These are phyloP conservation scores for Betta splendens DNA, from an alignment of 2,797 vertebrate genomes.

Conservation along the genomic window DNA sequence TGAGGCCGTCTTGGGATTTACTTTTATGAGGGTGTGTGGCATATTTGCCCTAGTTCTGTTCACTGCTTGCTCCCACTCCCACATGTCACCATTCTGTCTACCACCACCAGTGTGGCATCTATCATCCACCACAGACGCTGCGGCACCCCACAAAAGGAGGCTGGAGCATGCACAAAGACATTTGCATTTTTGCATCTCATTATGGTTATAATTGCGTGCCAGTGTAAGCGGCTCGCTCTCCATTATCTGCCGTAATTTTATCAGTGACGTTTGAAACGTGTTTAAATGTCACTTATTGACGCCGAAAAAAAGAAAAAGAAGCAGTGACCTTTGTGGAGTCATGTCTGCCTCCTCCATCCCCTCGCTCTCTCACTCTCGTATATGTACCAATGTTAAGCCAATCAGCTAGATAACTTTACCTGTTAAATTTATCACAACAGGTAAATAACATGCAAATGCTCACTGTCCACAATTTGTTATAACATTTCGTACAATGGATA, in stretches of 20 bases:
- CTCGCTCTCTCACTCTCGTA: conserved; percentile 31
- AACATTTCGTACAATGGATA: conserved; percentile 48
- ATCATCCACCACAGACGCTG: conserved; percentile 88
- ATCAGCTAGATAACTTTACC: conserved; percentile 34
- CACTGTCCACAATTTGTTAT: conserved; percentile 46
- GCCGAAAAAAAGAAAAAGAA: conserved; percentile 91
- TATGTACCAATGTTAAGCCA: conserved; percentile 1
- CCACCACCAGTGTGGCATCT: conserved; percentile 87
- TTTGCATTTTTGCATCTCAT: conserved; percentile 99
- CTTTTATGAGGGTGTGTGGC: conserved; percentile 76
- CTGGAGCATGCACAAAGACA: conserved; percentile 87
- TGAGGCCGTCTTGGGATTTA: conserved; percentile 74
- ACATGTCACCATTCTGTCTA: conserved; percentile 87
- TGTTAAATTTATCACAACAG: conserved; percentile 44
- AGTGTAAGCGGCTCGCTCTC: conserved; percentile 86
- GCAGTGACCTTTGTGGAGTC: conserved; percentile 94
- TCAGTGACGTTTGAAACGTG: conserved; percentile 92
- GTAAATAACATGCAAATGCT: conserved; percentile 43
- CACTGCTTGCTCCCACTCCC: conserved; percentile 81
- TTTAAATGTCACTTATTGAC: conserved; percentile 99
- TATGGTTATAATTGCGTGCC: conserved; percentile 94
- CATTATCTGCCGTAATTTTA: conserved; percentile 93
- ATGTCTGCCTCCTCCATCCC: conserved; percentile 60
- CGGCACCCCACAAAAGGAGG: conserved; percentile 91
- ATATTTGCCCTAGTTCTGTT: conserved; percentile 83